These are phyloP conservation scores for Telenomus remus DNA, from an alignment of 1,140 invertebrate genomes.

Conservation along the genomic window DNA sequence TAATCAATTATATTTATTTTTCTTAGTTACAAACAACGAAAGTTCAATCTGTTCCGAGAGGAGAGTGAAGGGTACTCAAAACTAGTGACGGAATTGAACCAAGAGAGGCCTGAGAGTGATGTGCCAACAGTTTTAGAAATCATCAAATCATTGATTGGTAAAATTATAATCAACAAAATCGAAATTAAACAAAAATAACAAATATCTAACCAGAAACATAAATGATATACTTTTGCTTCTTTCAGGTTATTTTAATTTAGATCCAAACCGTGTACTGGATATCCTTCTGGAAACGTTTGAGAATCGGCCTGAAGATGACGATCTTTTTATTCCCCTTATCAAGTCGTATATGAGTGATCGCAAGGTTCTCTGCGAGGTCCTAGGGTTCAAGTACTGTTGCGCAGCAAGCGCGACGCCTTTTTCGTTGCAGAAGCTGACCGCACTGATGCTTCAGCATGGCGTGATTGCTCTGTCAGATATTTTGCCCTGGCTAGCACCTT, in stretches of 20 bases:
- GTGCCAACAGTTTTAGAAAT: constrained; percentile 83
- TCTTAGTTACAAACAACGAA: constrained; percentile 98
- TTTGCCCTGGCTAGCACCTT: constrained; percentile 92
- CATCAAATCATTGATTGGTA: constrained; percentile 95
- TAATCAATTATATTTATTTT: constrained; percentile 20
- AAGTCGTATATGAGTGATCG: constrained; percentile 90
- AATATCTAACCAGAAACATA: no score
- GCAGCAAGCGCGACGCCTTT: constrained; percentile 83
- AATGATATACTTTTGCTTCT: neutral
- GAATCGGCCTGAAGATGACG: constrained; percentile 83
- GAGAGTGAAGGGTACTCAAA: constrained; percentile 99
- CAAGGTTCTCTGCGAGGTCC: constrained; percentile 91
- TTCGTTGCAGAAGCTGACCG: constrained; percentile 91
- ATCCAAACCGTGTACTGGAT: constrained; percentile 98
- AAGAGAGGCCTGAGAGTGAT: constrained; percentile 83
- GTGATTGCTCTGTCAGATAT: constrained; percentile 92
- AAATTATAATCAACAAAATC: neutral
- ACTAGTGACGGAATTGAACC: constrained; percentile 96
- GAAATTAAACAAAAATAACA: neutral
- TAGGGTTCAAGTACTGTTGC: constrained; percentile 94
- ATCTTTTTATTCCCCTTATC: constrained; percentile 89
- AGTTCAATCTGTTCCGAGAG: constrained; percentile 98
- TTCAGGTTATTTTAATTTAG: constrained; percentile 98
- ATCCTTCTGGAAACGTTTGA: constrained; percentile 98
- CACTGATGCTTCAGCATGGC: constrained; percentile 90